Percentiles rank a stretch among this genome's conserved stretches.
Conservation (phyloP, 2,113 vertebrate genomes). For the Cyprinus carpio region DNA sequence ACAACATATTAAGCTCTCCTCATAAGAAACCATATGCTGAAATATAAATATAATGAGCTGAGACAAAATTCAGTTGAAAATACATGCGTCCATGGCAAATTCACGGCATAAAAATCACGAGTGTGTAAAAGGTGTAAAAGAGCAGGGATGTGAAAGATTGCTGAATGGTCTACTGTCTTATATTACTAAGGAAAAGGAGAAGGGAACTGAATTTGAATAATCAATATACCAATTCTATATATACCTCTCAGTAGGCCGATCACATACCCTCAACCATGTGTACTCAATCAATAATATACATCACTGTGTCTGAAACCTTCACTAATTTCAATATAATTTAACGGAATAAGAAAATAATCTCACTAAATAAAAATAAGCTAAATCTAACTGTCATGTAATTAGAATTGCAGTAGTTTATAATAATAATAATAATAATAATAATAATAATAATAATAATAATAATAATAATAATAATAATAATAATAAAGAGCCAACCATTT, state of each 20-base stretch:
- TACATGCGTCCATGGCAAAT: background rate
- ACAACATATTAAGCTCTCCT: background rate
- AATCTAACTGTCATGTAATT: background rate
- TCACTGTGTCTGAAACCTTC: constrained; percentile 20
- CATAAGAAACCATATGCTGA: background rate
- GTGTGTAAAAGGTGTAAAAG: constrained; percentile 38
- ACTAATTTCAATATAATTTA: constrained; percentile 27
- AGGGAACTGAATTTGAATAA: constrained; percentile 61
- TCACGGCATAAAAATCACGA: background rate
- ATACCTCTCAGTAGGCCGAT: constrained; percentile 57
- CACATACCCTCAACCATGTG: constrained; percentile 61
- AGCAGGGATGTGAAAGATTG: constrained; percentile 44
- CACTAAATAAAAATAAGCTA: background rate
- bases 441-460: background rate
- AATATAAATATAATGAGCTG: background rate
- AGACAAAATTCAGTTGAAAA: background rate
- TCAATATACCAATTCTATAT: constrained; percentile 68
- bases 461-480: background rate
- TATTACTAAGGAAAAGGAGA: constrained; percentile 61
- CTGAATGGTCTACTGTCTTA: background rate
- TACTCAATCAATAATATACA: constrained; percentile 60
- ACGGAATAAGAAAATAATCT: background rate
- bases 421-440: background rate
- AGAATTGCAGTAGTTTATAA: background rate
- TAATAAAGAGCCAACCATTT: background rate